Conservation (phyloP, 1,140 invertebrate species). For the Geopemphigus sp. region DNA sequence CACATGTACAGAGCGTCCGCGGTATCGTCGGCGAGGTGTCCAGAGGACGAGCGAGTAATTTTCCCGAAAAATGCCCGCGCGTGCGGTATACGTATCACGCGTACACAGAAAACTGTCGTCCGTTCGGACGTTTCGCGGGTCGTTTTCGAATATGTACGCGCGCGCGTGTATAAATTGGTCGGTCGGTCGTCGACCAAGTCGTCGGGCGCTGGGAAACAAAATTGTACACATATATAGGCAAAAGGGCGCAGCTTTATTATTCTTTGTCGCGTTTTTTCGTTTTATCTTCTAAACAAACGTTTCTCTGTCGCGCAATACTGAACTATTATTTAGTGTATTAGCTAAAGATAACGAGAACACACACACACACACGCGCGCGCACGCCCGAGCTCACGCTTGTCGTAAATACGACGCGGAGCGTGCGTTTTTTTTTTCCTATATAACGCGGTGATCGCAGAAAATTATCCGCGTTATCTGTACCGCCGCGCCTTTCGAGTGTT, state of each 20-base stretch:
- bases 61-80: too few relatives aligned
- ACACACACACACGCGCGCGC: neutral
- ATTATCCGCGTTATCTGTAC: conserved; percentile 38
- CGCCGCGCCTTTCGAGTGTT: conserved; percentile 9
- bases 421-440: too few relatives aligned
- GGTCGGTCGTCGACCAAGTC: too few relatives aligned
- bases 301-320: neutral
- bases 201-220: neutral
- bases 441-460: conserved; percentile 46
- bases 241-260: conserved; percentile 47
- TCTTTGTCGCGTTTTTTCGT: conserved; percentile 37
- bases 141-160: too few relatives aligned
- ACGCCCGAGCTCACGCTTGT: too few relatives aligned
- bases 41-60: too few relatives aligned
- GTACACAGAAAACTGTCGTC: too few relatives aligned
- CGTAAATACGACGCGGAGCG: neutral
- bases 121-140: too few relatives aligned
- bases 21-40: neutral
- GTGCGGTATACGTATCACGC: too few relatives aligned
- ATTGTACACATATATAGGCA: neutral
- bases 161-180: neutral
- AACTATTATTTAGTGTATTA: conserved; percentile 1
- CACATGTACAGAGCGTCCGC: conserved; percentile 10
- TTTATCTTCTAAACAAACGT: conserved; percentile 43
- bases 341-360: conserved; percentile 34